Evolutionary conservation across 2,888 invertebrate species (phyloP).

Genomic region (Dryadula phaetusa): DNA sequence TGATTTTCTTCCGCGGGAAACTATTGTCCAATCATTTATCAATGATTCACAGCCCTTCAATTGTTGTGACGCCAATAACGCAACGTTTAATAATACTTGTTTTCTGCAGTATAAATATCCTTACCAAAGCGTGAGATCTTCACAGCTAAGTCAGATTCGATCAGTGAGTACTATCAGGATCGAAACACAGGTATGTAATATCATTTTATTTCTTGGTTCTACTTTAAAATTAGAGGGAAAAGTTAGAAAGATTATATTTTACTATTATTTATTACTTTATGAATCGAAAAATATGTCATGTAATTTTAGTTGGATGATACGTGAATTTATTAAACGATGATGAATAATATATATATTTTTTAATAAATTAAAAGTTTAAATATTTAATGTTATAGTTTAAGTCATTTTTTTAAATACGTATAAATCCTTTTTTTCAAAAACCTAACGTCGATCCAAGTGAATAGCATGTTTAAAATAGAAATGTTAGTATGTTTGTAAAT

Average conservation of each 20-base stretch:
- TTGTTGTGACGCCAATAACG: conserved; percentile 55
- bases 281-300: no score
- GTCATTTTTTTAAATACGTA: no score
- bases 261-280: no score
- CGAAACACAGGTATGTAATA: conserved; percentile 30
- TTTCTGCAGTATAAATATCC: conserved; percentile 70
- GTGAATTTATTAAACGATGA: no score
- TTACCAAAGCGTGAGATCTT: conserved; percentile 42
- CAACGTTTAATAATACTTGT: conserved; percentile 56
- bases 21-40: conserved; percentile 43
- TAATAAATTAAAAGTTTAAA: no score
- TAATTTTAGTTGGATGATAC: no score
- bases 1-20: conserved; percentile 45
- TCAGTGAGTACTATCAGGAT: conserved; percentile 43
- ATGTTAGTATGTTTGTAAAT: no score
- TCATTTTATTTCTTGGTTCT: neutral
- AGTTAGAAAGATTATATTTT: neutral
- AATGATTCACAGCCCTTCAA: conserved; percentile 44
- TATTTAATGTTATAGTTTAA: no score
- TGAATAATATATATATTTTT: no score
- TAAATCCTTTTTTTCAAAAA: no score
- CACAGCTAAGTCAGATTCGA: conserved; percentile 43
- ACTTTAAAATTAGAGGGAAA: neutral
- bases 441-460: no score
- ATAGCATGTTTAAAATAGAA: no score